phyloP scores from a whole-genome alignment of 2,888 invertebrate species.

The Flexamia atlantica region DNA sequence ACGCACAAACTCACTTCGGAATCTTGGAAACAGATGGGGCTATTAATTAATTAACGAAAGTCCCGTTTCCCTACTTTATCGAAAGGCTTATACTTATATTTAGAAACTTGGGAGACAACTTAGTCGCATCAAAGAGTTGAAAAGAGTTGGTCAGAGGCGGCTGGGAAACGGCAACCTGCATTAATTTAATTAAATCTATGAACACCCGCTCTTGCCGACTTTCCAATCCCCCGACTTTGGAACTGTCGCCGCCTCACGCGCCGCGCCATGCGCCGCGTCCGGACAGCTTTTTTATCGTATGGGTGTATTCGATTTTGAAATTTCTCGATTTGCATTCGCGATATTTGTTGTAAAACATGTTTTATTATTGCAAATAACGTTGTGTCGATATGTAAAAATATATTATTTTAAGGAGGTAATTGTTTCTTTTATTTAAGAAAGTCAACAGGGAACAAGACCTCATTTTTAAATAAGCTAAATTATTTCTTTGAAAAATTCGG shows the following conservation, averaged over 20 bases:
- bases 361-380: too few relatives aligned
- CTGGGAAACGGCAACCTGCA: slow-evolving; percentile 59
- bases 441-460: too few relatives aligned
- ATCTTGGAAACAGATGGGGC: slow-evolving; percentile 55
- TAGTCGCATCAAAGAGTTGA: slow-evolving; percentile 53
- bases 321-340: too few relatives aligned
- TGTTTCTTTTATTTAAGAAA: too few relatives aligned
- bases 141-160: slow-evolving; percentile 54
- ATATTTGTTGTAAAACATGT: too few relatives aligned
- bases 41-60: slow-evolving; percentile 58
- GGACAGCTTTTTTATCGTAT: too few relatives aligned
- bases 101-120: slow-evolving; percentile 56
- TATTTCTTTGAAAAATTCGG: too few relatives aligned
- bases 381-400: too few relatives aligned
- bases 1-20: slow-evolving; percentile 23
- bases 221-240: slow-evolving; percentile 14
- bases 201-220: slow-evolving; percentile 42
- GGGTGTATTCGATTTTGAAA: too few relatives aligned
- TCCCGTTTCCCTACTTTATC: slow-evolving; percentile 55
- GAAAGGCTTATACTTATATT: slow-evolving; percentile 58
- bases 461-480: too few relatives aligned
- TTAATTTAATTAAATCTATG: slow-evolving; percentile 59
- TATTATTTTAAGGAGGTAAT: too few relatives aligned
- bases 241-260: background rate
- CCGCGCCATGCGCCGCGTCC: background rate